These are phyloP conservation scores for Agrypnus murinus DNA, from an alignment of 2,888 invertebrate species.

Conservation along the genomic window DNA sequence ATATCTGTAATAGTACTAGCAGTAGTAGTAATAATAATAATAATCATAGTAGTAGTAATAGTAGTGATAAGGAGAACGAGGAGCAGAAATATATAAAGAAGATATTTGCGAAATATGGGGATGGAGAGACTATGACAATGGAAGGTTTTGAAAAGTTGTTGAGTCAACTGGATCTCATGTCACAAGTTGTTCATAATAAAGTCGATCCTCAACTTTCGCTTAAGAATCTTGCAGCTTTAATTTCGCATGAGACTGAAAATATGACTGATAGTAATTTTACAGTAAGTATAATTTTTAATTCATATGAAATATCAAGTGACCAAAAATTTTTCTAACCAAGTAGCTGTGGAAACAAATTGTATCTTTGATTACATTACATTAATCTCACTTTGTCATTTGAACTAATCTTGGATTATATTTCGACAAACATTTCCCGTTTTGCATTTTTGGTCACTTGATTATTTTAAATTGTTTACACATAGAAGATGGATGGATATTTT, in stretches of 20 bases:
- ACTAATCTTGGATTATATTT: too few species aligned
- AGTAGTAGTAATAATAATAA: slow-evolving; percentile 51
- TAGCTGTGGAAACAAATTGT: too few species aligned
- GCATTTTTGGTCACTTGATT: too few species aligned
- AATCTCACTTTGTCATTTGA: too few species aligned
- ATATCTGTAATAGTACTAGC: slow-evolving; percentile 49
- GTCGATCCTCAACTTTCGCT: slow-evolving; percentile 35
- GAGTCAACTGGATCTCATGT: slow-evolving; percentile 64
- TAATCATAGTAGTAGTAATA: slow-evolving; percentile 52
- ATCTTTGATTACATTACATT: too few species aligned
- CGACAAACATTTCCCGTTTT: too few species aligned
- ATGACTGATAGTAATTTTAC: slow-evolving; percentile 48
- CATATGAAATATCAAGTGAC: background rate
- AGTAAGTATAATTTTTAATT: slow-evolving; percentile 57
- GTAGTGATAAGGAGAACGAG: slow-evolving; percentile 64
- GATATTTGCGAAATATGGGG: slow-evolving; percentile 81
- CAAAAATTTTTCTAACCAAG: too few species aligned
- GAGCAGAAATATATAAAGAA: slow-evolving; percentile 78
- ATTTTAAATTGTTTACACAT: too few species aligned
- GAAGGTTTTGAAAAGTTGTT: slow-evolving; percentile 83
- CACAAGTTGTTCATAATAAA: slow-evolving; percentile 37
- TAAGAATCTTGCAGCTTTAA: slow-evolving; percentile 45
- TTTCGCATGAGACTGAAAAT: slow-evolving; percentile 50
- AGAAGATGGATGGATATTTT: too few species aligned
- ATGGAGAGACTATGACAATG: slow-evolving; percentile 78